Evolutionary conservation across 1,140 invertebrate genomes (phyloP), one percentile per base, ranked within the genome.

Genomic region (Calosoma granatense): DNA sequence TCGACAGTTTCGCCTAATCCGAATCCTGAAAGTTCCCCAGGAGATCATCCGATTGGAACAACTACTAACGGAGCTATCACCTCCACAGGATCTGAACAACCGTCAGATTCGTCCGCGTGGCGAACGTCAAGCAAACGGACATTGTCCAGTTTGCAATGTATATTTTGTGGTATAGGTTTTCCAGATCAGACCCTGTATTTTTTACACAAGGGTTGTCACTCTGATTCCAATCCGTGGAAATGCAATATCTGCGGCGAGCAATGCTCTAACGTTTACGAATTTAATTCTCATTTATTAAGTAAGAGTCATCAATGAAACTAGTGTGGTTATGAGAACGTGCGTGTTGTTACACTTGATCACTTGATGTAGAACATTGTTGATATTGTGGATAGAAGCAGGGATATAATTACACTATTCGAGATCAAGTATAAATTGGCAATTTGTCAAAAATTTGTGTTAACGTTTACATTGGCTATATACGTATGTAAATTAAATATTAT

Each of bases 191-290:
- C 93, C 0, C 78, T 97, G 22, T 97, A 97, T 75, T 94, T 97
- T 74, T 79, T 98, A 52, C 95, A 98, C 77, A 97, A 96, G 77
- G 94, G 94, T 60, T 92, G 95, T 70, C 95, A 98, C 76, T 94
- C 91, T 61, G 90, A 96, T 64, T 89, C 91, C 59, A 94, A 97
- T 77, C 94, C 94, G 0, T 97, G 93, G 92, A 94, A 94, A 73
- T 98, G 95, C 74, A 97, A 97, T 76, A 91, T 97, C 62, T 98
- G 95, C 72, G 93, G 93, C 21, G 89, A 94, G 72, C 84, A 88
- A 66, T 94, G 91, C 72, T 87, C 83, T 67, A 94, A 95, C 68
- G 85, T 94, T 23, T 96, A 97, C 74, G 91, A 96, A 73, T 98
- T 98, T 76, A 94, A 95, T 77, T 92, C 92, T 61, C 95, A 98